A percentile compares a stretch with the other conserved stretches of the same genome.
These are phyloP conservation scores for Lasiurus borealis DNA, from an alignment of 2,113 vertebrate species.

Conservation along the genomic window DNA sequence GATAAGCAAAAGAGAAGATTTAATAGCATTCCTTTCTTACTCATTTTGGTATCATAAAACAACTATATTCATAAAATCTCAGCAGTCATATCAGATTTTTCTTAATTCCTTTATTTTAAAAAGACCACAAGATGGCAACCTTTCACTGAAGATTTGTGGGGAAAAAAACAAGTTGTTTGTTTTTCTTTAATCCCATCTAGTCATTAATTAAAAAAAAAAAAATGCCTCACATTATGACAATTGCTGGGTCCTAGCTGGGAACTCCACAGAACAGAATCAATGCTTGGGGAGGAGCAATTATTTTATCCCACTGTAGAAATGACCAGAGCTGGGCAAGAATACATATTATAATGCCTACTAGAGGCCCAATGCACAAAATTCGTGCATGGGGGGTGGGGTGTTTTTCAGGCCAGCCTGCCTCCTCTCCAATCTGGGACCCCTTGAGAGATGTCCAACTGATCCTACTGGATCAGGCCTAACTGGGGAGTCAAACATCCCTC, in stretches of 20 bases:
- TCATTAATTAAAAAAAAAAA: not conserved
- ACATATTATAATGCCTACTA: not conserved
- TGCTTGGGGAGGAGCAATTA: not conserved
- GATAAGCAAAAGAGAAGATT: slow-evolving; percentile 1
- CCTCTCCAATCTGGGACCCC: no score
- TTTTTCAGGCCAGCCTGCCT: no score
- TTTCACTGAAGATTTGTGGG: slow-evolving; percentile 42
- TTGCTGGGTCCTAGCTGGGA: not conserved
- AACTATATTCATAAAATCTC: not conserved
- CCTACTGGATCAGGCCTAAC: no score
- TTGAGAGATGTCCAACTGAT: no score
- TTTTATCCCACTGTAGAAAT: not conserved
- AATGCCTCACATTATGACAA: not conserved
- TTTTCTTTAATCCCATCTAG: not conserved
- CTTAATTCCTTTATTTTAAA: not conserved
- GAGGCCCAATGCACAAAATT: no score
- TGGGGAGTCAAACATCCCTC: no score
- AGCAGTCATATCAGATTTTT: not conserved
- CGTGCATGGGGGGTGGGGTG: no score
- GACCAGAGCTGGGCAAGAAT: not conserved
- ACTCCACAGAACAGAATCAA: not conserved
- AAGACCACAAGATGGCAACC: slow-evolving; percentile 78
- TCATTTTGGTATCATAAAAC: not conserved
- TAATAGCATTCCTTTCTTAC: not conserved
- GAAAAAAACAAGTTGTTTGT: not conserved